Percentiles rank a stretch among this genome's conserved stretches.
These are phyloP conservation scores for Drosophila sturtevanti DNA, from an alignment of 1,140 invertebrate species.

Conservation along the genomic window DNA sequence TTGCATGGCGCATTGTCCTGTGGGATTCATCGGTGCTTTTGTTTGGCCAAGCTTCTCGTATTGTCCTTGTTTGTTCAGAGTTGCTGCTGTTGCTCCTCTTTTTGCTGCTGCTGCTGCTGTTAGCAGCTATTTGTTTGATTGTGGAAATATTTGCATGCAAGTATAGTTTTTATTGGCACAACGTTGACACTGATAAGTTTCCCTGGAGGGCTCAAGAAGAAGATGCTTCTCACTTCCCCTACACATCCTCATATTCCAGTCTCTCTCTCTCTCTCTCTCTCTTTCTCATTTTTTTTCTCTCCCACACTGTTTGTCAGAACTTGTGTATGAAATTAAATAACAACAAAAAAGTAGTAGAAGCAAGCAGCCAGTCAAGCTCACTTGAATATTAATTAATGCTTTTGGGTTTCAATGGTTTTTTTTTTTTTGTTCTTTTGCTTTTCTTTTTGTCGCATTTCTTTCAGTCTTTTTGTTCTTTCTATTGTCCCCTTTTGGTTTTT, in stretches of 20 bases:
- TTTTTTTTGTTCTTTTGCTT: conserved; percentile 15
- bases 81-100: conserved; percentile 2
- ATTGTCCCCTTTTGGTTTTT: conserved; percentile 53
- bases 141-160: conserved; percentile 76
- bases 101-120: conserved; percentile 31
- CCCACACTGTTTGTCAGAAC: conserved; percentile 3
- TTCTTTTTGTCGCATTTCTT: conserved; percentile 12
- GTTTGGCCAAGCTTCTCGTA: conserved; percentile 45
- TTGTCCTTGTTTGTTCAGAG: conserved; percentile 57
- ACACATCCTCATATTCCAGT: neutral
- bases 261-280: neutral
- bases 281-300: neutral
- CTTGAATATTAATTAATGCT: conserved; percentile 62
- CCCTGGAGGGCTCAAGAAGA: conserved; percentile 46
- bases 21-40: conserved; percentile 50
- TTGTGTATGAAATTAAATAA: conserved; percentile 64
- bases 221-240: neutral
- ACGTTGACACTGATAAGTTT: conserved; percentile 80
- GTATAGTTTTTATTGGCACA: conserved; percentile 81
- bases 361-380: conserved; percentile 6
- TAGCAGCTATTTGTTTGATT: conserved; percentile 76
- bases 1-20: conserved; percentile 51
- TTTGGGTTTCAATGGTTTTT: conserved; percentile 19
- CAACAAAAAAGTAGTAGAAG: conserved; percentile 25
- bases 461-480: conserved; percentile 10